Evolutionary conservation across 2,888 invertebrate genomes (phyloP).

Genomic region (Zele albiditarsus): DNA sequence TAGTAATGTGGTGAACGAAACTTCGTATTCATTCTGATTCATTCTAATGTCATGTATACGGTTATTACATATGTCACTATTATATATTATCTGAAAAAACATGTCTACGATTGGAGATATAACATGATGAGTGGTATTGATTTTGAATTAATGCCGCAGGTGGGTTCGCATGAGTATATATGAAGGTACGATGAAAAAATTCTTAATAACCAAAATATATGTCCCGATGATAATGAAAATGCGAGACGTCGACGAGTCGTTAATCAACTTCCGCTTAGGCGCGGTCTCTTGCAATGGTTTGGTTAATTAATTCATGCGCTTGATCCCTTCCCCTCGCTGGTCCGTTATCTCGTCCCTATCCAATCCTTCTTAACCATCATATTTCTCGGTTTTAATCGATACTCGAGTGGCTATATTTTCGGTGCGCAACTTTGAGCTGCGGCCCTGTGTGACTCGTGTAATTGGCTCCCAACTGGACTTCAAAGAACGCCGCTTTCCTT

Average conservation of each 20-base stretch:
- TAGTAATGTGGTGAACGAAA: too few species aligned
- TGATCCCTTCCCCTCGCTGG: slow-evolving; percentile 49
- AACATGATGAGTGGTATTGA: background rate
- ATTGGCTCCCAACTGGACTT: slow-evolving; percentile 74
- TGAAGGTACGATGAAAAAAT: background rate
- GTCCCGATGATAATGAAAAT: slow-evolving; percentile 29
- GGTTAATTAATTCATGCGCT: slow-evolving; percentile 64
- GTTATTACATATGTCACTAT: background rate
- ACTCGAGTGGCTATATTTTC: slow-evolving; percentile 64
- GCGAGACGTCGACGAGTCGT: slow-evolving; percentile 47
- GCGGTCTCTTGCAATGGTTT: slow-evolving; percentile 40
- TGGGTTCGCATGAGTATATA: background rate
- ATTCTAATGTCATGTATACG: too few species aligned
- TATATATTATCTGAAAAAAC: background rate
- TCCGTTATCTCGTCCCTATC: slow-evolving; percentile 33
- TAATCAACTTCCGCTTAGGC: slow-evolving; percentile 54
- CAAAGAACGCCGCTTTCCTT: slow-evolving; percentile 72
- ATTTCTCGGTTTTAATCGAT: slow-evolving; percentile 68
- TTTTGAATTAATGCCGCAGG: background rate
- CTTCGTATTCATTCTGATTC: too few species aligned
- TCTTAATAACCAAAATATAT: slow-evolving; percentile 19
- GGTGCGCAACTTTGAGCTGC: slow-evolving; percentile 57
- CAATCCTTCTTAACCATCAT: slow-evolving; percentile 46
- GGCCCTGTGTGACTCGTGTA: slow-evolving; percentile 73
- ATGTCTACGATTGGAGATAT: background rate